phyloP scores from a whole-genome alignment of 2,113 vertebrate genomes.

The Anguilla japonica region DNA sequence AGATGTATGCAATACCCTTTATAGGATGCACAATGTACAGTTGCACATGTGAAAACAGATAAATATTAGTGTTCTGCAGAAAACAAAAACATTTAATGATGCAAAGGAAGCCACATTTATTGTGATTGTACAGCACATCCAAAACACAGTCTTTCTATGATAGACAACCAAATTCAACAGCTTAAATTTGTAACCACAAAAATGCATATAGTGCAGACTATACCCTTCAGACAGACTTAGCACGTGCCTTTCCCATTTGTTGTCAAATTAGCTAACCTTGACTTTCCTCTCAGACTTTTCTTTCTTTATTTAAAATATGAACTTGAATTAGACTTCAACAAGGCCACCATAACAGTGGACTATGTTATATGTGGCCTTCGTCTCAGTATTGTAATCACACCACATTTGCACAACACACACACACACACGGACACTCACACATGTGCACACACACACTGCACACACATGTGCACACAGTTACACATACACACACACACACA shows the following conservation, averaged over 20 bases:
- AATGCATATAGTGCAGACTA: neutral
- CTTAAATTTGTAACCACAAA: neutral
- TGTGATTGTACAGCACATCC: too few species aligned
- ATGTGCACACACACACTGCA: neutral
- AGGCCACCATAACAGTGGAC: neutral
- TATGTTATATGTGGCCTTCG: neutral
- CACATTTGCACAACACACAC: neutral
- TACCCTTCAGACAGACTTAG: neutral
- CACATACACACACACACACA: constrained; percentile 5
- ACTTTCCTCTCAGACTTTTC: neutral
- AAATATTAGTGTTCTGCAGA: too few species aligned
- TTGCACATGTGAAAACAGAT: too few species aligned
- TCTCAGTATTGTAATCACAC: neutral
- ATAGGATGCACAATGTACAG: too few species aligned
- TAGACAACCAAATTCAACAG: too few species aligned
- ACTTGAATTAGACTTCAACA: neutral
- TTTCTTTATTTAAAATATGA: too few species aligned
- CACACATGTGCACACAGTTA: neutral
- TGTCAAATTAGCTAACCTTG: neutral
- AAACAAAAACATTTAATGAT: too few species aligned
- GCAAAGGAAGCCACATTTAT: too few species aligned
- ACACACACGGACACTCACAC: neutral
- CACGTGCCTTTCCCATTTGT: constrained; percentile 12
- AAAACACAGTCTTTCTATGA: too few species aligned
- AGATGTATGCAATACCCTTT: too few species aligned